These are phyloP conservation scores for Poicephalus gulielmi DNA, from an alignment of 2,113 vertebrate species.

Conservation along the genomic window DNA sequence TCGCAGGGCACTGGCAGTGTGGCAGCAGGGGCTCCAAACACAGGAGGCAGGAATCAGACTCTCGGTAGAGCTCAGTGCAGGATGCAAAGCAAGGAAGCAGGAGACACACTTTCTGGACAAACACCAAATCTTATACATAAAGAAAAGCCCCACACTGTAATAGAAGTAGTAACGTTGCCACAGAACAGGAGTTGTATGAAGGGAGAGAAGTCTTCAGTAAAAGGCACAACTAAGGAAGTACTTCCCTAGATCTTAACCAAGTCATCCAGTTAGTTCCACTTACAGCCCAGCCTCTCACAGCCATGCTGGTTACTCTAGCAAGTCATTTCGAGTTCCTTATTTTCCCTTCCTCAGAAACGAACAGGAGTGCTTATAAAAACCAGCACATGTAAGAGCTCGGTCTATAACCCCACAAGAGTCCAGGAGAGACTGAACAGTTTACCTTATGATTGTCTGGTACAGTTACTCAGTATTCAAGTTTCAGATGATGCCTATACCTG, in stretches of 20 bases:
- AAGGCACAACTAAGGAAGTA: constrained; percentile 52
- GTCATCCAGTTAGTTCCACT: not conserved
- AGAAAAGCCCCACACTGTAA: constrained; percentile 1
- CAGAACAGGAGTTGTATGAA: constrained; percentile 27
- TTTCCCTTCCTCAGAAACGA: constrained; percentile 31
- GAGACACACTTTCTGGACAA: constrained; percentile 15
- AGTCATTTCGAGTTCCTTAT: constrained; percentile 13
- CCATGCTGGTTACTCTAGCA: not conserved
- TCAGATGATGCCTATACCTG: not conserved
- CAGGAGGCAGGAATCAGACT: constrained; percentile 38
- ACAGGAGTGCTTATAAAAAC: constrained; percentile 18
- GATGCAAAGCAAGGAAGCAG: constrained; percentile 36
- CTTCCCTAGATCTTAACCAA: not conserved
- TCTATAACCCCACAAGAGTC: not conserved
- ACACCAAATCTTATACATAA: constrained; percentile 46
- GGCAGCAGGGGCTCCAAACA: constrained; percentile 2
- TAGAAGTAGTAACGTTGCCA: not conserved
- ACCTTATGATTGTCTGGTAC: constrained; percentile 51
- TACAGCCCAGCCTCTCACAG: not conserved
- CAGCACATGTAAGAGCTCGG: not conserved
- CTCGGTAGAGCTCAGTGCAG: constrained; percentile 27
- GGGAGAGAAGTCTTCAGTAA: constrained; percentile 37
- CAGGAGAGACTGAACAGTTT: constrained; percentile 26
- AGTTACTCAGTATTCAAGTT: constrained; percentile 40
- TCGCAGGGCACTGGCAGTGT: not conserved